phyloP scores from a whole-genome alignment of 2,113 vertebrate genomes.

The Benitochromis conjunctus region DNA sequence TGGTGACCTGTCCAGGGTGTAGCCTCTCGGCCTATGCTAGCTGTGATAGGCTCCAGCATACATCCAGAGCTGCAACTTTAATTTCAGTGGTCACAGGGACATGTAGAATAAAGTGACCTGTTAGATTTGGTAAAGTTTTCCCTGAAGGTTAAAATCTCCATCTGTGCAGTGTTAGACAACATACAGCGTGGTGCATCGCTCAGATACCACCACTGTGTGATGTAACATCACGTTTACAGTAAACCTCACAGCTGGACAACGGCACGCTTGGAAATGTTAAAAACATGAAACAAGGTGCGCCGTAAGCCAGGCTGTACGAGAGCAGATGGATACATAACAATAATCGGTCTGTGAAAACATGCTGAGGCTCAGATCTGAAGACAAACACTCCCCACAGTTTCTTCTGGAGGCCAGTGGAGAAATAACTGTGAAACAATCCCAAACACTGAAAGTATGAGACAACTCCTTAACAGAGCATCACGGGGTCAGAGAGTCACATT shows the following conservation, averaged over 20 bases:
- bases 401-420: not conserved
- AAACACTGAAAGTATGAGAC: not conserved
- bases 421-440: not conserved
- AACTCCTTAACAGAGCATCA: not conserved
- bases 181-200: not conserved
- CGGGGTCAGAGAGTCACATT: not conserved
- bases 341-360: not conserved
- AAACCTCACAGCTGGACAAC: not conserved
- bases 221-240: not conserved
- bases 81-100: not conserved
- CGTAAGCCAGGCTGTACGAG: not conserved
- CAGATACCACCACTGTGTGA: not conserved
- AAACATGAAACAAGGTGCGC: not conserved
- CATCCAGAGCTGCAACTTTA: not conserved
- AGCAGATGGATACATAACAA: not conserved
- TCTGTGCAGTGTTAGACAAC: not conserved
- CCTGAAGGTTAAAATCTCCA: not conserved
- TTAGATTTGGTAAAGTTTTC: not conserved
- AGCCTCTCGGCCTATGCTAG: fast-evolving
- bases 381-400: not conserved
- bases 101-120: not conserved
- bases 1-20: not conserved
- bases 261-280: not conserved
- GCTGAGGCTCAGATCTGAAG: not conserved
- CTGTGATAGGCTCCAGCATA: not conserved